phyloP scores from a whole-genome alignment of 2,113 vertebrate genomes.

The Atractosteus spatula region DNA sequence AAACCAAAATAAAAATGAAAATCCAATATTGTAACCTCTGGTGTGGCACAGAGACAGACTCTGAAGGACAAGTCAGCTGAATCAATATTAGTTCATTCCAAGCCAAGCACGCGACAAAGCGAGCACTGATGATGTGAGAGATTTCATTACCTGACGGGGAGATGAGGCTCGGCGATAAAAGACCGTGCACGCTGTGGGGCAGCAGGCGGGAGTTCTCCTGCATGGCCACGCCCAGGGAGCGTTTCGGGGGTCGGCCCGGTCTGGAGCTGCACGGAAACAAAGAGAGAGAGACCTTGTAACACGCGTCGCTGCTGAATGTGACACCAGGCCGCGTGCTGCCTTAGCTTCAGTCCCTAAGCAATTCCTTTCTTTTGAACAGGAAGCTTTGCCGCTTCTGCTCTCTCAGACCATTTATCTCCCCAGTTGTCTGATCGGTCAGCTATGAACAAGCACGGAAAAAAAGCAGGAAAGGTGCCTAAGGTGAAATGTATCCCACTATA shows the following conservation, averaged over 20 bases:
- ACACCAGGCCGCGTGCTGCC: too few relatives aligned
- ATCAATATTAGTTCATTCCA: constrained; percentile 79
- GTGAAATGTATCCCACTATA: too few relatives aligned
- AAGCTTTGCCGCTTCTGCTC: too few relatives aligned
- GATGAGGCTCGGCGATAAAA: constrained; percentile 81
- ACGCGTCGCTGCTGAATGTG: too few relatives aligned
- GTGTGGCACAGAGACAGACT: constrained; percentile 57
- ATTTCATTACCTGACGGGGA: constrained; percentile 79
- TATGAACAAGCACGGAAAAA: too few relatives aligned
- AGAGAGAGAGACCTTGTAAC: constrained; percentile 25
- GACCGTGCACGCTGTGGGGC: constrained; percentile 77
- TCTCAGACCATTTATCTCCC: too few relatives aligned
- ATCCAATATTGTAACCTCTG: constrained; percentile 73
- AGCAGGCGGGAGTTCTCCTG: constrained; percentile 78
- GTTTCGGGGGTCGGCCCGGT: constrained; percentile 88
- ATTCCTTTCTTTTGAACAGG: too few relatives aligned
- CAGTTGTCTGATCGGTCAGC: too few relatives aligned
- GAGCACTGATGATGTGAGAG: constrained; percentile 46
- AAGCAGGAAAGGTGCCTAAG: too few relatives aligned
- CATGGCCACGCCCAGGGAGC: constrained; percentile 76
- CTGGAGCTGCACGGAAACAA: constrained; percentile 71
- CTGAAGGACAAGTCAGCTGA: constrained; percentile 68
- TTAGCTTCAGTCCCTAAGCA: too few relatives aligned
- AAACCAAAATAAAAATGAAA: constrained; percentile 35
- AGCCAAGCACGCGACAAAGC: constrained; percentile 51